These are phyloP conservation scores for Drosophila niveifrons DNA, from an alignment of 2,888 invertebrate genomes.

Conservation along the genomic window DNA sequence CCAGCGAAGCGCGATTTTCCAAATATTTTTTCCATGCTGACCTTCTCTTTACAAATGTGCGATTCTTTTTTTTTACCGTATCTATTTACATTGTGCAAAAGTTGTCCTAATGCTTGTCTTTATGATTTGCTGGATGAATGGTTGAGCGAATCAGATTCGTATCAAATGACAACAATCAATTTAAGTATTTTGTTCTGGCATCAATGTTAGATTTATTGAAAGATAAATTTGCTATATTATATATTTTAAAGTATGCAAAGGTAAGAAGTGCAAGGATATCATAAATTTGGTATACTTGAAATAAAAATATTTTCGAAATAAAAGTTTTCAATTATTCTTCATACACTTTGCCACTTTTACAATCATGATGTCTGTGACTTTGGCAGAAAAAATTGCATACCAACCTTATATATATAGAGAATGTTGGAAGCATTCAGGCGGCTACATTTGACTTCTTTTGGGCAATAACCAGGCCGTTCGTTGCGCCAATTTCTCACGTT, in stretches of 20 bases:
- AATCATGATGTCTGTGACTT: not conserved
- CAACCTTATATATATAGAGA: not conserved
- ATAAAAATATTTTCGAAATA: not conserved
- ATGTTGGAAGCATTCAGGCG: constrained; percentile 7
- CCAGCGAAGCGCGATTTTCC: constrained; percentile 5
- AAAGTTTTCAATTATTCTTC: not conserved
- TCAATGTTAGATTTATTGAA: not conserved
- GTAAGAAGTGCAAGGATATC: not conserved
- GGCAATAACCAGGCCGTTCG: constrained; percentile 6
- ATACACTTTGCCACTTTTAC: not conserved
- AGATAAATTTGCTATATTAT: not conserved
- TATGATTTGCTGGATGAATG: not conserved
- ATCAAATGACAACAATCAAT: not conserved
- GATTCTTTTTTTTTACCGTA: not conserved
- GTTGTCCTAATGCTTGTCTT: not conserved
- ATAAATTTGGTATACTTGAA: too few species aligned
- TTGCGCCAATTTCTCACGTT: constrained; percentile 14
- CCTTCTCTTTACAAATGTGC: constrained; percentile 1
- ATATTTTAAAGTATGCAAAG: not conserved
- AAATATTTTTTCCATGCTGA: constrained; percentile 27
- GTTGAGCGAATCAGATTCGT: not conserved
- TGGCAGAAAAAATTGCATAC: not conserved
- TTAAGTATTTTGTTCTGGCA: not conserved
- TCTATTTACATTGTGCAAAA: not conserved
- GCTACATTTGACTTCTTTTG: constrained; percentile 19